A percentile compares a stretch with the other conserved stretches of the same genome.
These are phyloP conservation scores for Condylostylus longicornis DNA, from an alignment of 1,140 invertebrate genomes.

Conservation along the genomic window DNA sequence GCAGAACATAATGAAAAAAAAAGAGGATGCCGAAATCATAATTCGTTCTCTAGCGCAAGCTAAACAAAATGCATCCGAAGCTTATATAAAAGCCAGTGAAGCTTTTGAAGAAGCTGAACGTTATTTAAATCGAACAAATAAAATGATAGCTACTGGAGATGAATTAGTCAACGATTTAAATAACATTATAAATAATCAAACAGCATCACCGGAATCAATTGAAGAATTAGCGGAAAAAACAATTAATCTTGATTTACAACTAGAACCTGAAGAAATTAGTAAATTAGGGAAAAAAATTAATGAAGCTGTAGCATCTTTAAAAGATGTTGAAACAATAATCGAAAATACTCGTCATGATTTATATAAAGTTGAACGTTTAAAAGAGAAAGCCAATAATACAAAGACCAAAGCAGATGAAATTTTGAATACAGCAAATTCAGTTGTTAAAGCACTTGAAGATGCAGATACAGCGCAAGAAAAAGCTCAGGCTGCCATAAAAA, in stretches of 20 bases:
- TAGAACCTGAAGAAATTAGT: conserved; percentile 73
- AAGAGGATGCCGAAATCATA: conserved; percentile 52
- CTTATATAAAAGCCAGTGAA: conserved; percentile 35
- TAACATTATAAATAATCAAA: conserved; percentile 57
- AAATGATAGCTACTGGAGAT: conserved; percentile 37
- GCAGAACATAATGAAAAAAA: conserved; percentile 60
- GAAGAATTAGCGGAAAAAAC: conserved; percentile 62
- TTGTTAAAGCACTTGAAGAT: conserved; percentile 43
- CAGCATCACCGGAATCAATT: conserved; percentile 67
- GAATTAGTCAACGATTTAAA: conserved; percentile 50
- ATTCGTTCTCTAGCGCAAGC: conserved; percentile 38
- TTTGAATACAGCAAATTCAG: conserved; percentile 40
- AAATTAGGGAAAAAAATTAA: conserved; percentile 71
- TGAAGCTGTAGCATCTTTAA: conserved; percentile 66
- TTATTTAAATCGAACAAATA: conserved; percentile 35
- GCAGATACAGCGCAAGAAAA: conserved; percentile 60
- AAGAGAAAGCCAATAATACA: conserved; percentile 56
- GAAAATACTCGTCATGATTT: conserved; percentile 68
- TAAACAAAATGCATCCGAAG: conserved; percentile 38
- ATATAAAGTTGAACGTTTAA: conserved; percentile 53
- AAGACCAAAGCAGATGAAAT: conserved; percentile 46
- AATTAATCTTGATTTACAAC: conserved; percentile 43
- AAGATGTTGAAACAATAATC: conserved; percentile 80
- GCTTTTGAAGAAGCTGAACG: conserved; percentile 34
- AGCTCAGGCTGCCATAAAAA: conserved; percentile 61